phyloP scores from a whole-genome alignment of 1,140 invertebrate genomes.

The Scaptomyza pallida region DNA sequence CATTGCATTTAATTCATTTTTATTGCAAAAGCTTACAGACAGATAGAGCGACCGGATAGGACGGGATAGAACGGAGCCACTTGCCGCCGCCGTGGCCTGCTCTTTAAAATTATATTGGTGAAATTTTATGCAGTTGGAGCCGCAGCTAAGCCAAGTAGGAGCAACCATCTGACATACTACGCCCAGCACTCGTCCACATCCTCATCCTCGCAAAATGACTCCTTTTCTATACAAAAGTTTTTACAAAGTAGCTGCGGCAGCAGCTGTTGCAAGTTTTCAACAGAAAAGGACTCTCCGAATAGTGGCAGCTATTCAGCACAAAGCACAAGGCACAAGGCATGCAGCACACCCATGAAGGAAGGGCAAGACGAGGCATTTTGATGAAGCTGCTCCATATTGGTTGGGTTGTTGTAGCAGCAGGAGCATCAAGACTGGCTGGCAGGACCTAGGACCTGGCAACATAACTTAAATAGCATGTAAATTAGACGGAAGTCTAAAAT shows the following conservation, averaged over 20 bases:
- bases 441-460: slow-evolving; percentile 39
- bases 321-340: slow-evolving; percentile 16
- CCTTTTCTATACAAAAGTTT: slow-evolving; percentile 69
- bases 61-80: slow-evolving; percentile 62
- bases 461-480: slow-evolving; percentile 83
- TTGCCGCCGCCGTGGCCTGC: slow-evolving; percentile 56
- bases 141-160: slow-evolving; percentile 16
- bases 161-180: slow-evolving; percentile 26
- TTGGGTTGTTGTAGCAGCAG: slow-evolving; percentile 10
- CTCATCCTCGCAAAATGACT: slow-evolving; percentile 21
- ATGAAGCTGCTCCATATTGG: slow-evolving; percentile 78
- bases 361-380: slow-evolving; percentile 62
- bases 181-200: background rate
- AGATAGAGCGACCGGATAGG: slow-evolving; percentile 49
- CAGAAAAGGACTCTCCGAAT: slow-evolving; percentile 52
- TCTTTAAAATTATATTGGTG: slow-evolving; percentile 80
- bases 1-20: slow-evolving; percentile 83
- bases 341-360: no score
- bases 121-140: slow-evolving; percentile 76
- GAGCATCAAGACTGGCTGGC: background rate
- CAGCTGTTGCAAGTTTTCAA: slow-evolving; percentile 80
- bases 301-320: slow-evolving; percentile 27
- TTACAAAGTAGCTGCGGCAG: slow-evolving; percentile 76
- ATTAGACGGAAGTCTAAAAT: slow-evolving; percentile 82
- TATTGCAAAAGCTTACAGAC: slow-evolving; percentile 80